Conservation (phyloP, 2,113 vertebrate genomes). For the Octodon degus region DNA sequence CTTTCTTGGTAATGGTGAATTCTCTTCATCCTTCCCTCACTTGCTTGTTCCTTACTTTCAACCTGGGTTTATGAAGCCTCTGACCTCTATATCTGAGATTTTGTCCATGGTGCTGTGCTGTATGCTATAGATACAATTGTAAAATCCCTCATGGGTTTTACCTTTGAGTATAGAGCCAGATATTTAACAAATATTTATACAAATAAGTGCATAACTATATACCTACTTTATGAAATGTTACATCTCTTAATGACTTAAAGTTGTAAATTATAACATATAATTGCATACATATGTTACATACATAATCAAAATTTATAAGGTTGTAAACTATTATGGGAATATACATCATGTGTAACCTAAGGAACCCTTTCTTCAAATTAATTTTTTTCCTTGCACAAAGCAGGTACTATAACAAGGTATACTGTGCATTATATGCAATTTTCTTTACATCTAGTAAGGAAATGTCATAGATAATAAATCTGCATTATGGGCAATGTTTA, state of each 20-base stretch:
- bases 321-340: conserved; percentile 16
- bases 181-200: neutral
- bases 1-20: neutral
- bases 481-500: neutral
- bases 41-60: neutral
- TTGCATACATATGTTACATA: neutral
- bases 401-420: neutral
- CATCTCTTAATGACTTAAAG: neutral
- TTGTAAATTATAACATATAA: neutral
- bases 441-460: neutral
- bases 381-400: neutral
- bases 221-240: neutral
- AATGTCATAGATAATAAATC: neutral
- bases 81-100: neutral
- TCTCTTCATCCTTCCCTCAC: neutral
- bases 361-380: neutral
- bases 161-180: neutral
- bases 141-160: neutral
- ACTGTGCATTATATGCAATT: neutral
- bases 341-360: neutral
- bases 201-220: neutral
- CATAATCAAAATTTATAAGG: neutral
- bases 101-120: neutral
- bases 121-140: neutral
- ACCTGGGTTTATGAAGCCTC: neutral